These are phyloP conservation scores for Sialia sialis DNA, from an alignment of 2,113 vertebrate genomes.

Conservation along the genomic window DNA sequence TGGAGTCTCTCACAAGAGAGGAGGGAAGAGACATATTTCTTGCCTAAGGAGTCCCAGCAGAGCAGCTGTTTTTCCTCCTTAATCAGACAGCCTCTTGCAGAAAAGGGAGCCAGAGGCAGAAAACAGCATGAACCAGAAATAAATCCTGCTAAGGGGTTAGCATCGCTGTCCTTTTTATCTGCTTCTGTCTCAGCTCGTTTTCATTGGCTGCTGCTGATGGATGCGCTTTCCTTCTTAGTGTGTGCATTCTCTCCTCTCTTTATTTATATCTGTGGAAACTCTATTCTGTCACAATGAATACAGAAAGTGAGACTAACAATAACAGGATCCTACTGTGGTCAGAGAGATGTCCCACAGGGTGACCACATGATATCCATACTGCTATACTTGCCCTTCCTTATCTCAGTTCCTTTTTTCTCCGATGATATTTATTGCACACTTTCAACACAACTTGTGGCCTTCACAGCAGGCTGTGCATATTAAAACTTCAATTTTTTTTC, in stretches of 20 bases:
- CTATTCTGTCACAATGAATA: not conserved
- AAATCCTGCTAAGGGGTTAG: not conserved
- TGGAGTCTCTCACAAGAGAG: not conserved
- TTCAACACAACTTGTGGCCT: not conserved
- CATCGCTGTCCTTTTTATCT: not conserved
- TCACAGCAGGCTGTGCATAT: not conserved
- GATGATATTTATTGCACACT: not conserved
- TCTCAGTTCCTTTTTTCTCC: not conserved
- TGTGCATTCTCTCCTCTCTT: not conserved
- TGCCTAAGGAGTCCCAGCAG: not conserved
- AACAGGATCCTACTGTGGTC: not conserved
- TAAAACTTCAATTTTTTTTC: not conserved
- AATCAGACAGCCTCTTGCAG: not conserved
- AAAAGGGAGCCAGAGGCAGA: not conserved
- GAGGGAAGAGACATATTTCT: not conserved
- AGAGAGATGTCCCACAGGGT: not conserved
- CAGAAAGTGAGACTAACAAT: constrained; percentile 1
- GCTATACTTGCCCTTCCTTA: not conserved
- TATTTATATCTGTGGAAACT: not conserved
- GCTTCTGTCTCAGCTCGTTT: constrained; percentile 3
- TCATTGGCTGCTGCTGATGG: not conserved
- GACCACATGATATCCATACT: not conserved
- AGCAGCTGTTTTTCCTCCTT: not conserved
- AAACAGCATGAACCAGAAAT: not conserved
- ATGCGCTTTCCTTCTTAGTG: not conserved